Percentiles rank a stretch among this genome's conserved stretches.
These are phyloP conservation scores for Lineus longissimus DNA, from an alignment of 1,140 invertebrate species.

Conservation along the genomic window DNA sequence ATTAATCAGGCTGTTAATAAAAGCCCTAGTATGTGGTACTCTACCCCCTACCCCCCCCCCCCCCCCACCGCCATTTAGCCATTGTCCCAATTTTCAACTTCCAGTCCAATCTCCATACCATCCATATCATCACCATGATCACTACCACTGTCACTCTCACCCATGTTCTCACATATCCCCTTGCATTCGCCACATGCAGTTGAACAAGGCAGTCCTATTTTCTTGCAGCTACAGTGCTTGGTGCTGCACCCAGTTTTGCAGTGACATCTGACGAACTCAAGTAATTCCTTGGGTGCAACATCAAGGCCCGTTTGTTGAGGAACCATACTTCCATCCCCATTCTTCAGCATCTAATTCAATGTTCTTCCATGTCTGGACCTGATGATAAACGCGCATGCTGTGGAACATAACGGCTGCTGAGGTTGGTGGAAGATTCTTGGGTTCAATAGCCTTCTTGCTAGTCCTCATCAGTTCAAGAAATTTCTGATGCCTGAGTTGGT, in stretches of 20 bases:
- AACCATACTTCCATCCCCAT: constrained; percentile 20
- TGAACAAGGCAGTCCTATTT: constrained; percentile 17
- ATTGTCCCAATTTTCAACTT: too few species aligned
- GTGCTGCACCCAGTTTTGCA: constrained; percentile 25
- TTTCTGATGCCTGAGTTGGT: background rate
- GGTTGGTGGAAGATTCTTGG: background rate
- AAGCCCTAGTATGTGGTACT: too few species aligned
- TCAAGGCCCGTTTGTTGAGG: constrained; percentile 11
- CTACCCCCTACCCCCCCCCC: too few species aligned
- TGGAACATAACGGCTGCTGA: background rate
- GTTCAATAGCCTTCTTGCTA: background rate
- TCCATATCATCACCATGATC: too few species aligned
- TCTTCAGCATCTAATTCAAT: background rate
- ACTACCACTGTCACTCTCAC: too few species aligned
- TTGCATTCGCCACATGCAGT: constrained; percentile 18
- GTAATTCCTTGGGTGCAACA: constrained; percentile 20
- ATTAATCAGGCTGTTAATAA: too few species aligned
- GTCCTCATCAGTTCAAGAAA: background rate
- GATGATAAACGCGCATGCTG: background rate
- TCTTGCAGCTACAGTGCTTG: constrained; percentile 21
- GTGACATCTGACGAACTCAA: constrained; percentile 21
- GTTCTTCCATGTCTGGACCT: background rate
- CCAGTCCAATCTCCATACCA: too few species aligned
- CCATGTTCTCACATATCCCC: constrained; percentile 14
- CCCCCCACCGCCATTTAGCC: too few species aligned